Evolutionary conservation across 2,797 vertebrate species (phyloP).

Genomic region (Coluber constrictor): DNA sequence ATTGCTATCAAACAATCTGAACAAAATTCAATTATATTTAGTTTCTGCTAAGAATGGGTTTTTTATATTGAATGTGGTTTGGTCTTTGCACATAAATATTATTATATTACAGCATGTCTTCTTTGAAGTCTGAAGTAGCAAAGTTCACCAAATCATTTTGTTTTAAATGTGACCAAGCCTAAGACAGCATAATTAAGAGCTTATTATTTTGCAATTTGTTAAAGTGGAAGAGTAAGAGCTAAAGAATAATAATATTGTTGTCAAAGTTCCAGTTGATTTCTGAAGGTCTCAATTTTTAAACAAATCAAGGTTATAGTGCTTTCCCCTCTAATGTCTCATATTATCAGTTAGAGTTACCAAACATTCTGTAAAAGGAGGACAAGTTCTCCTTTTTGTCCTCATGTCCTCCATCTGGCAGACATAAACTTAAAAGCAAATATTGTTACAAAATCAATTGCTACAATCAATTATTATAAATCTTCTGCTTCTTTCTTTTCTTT

Average conservation of each 20-base stretch:
- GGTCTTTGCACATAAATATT: background rate
- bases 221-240: background rate
- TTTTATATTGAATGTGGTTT: background rate
- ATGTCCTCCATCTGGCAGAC: background rate
- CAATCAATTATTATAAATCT: background rate
- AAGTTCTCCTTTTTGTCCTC: background rate
- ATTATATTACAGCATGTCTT: background rate
- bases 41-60: background rate
- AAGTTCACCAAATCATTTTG: background rate
- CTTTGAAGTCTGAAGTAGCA: background rate
- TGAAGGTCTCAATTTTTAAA: background rate
- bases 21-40: background rate
- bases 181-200: background rate
- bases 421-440: background rate
- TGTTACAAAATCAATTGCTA: background rate
- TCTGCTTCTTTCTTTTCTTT: background rate
- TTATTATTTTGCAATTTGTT: background rate
- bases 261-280: background rate
- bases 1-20: background rate
- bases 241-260: background rate
- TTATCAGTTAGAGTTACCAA: slow-evolving; percentile 26
- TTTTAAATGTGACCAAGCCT: background rate
- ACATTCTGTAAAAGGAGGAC: background rate
- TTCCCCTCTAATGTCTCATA: slow-evolving; percentile 35
- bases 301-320: slow-evolving; percentile 9